Conservation (phyloP, 1,140 invertebrate species). For the Mactra quadrangularis region DNA sequence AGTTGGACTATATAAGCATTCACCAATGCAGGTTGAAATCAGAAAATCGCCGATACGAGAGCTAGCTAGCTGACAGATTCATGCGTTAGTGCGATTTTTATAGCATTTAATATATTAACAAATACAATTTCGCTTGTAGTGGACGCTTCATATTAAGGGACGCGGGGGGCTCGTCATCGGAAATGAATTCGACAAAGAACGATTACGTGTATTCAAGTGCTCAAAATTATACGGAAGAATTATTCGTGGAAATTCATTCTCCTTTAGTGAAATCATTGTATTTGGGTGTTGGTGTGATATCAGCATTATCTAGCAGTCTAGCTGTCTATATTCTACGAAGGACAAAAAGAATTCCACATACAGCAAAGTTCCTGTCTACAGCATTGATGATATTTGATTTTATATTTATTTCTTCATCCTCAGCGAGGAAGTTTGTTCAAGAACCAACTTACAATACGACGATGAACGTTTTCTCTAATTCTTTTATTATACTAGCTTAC, state of each 20-base stretch:
- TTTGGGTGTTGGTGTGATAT: background rate
- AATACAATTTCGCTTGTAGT: too few relatives aligned
- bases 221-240: background rate
- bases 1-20: too few relatives aligned
- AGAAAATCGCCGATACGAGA: too few relatives aligned
- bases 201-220: too few relatives aligned
- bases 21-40: too few relatives aligned
- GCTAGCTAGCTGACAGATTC: too few relatives aligned
- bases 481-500: constrained; percentile 14
- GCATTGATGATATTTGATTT: constrained; percentile 28
- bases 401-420: constrained; percentile 5
- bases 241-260: background rate
- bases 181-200: too few relatives aligned
- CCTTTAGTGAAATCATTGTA: background rate
- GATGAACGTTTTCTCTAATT: background rate
- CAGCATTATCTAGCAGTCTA: background rate
- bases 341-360: constrained; percentile 12
- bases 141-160: too few relatives aligned
- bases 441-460: constrained; percentile 5
- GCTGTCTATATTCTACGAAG: background rate
- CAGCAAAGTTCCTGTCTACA: constrained; percentile 18
- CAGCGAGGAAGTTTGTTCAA: constrained; percentile 25
- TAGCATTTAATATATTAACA: too few relatives aligned
- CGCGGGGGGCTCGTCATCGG: too few relatives aligned
- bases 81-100: too few relatives aligned